phyloP scores from a whole-genome alignment of 2,888 invertebrate species.

The Orthosia incerta region DNA sequence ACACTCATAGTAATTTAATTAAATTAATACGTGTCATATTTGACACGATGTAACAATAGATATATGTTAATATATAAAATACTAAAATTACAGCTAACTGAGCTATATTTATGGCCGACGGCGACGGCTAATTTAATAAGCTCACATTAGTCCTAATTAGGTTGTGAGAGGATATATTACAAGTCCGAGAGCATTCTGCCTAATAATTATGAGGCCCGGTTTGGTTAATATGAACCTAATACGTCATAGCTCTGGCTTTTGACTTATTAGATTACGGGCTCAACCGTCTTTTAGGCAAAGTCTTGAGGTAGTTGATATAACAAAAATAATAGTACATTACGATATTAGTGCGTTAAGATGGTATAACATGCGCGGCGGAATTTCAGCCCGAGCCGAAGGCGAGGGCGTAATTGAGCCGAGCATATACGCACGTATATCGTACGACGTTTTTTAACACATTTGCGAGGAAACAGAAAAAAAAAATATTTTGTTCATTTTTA shows the following conservation, averaged over 20 bases:
- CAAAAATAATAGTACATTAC: too few relatives aligned
- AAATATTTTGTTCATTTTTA: too few relatives aligned
- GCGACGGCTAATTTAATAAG: slow-evolving; percentile 54
- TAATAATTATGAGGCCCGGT: slow-evolving; percentile 22
- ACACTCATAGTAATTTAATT: slow-evolving; percentile 7
- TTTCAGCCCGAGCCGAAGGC: too few relatives aligned
- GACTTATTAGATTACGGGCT: slow-evolving; percentile 9
- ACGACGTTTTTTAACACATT: too few relatives aligned
- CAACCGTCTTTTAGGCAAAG: neutral
- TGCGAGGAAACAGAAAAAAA: too few relatives aligned
- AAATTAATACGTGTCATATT: slow-evolving; percentile 29
- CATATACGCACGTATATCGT: too few relatives aligned
- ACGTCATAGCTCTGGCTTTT: slow-evolving; percentile 10
- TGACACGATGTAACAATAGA: slow-evolving; percentile 14
- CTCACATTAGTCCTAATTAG: slow-evolving; percentile 55
- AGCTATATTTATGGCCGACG: slow-evolving; percentile 47
- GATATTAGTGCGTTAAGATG: too few relatives aligned
- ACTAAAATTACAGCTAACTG: slow-evolving; percentile 31
- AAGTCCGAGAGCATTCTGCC: slow-evolving; percentile 14
- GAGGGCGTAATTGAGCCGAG: too few relatives aligned
- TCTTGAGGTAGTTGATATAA: neutral
- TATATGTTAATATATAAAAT: slow-evolving; percentile 22
- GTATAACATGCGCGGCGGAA: too few relatives aligned
- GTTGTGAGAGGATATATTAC: slow-evolving; percentile 48
- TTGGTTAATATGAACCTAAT: slow-evolving; percentile 18